phyloP scores from a whole-genome alignment of 1,140 invertebrate genomes.

The Drosophila nannoptera region DNA sequence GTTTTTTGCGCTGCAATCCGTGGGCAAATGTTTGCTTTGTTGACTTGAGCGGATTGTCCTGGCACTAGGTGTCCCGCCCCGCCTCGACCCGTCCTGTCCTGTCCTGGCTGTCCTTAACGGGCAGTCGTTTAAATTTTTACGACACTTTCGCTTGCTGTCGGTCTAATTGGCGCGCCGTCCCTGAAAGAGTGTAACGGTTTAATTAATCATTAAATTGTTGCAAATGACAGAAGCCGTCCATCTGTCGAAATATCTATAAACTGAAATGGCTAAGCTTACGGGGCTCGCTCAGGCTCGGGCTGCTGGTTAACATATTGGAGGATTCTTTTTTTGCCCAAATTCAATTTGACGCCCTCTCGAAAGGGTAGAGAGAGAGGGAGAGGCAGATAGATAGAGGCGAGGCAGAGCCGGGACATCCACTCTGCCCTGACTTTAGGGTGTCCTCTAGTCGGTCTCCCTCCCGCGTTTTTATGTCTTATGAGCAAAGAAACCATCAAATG shows the following conservation, averaged over 20 bases:
- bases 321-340: too few relatives aligned
- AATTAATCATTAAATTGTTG: constrained; percentile 74
- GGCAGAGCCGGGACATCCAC: neutral
- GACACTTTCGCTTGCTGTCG: constrained; percentile 17
- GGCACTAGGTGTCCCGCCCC: neutral
- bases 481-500: constrained; percentile 66
- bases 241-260: neutral
- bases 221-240: constrained; percentile 57
- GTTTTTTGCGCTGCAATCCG: constrained; percentile 25
- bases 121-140: constrained; percentile 50
- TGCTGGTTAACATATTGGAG: too few relatives aligned
- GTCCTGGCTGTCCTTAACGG: constrained; percentile 1
- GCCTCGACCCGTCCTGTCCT: neutral
- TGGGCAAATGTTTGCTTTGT: constrained; percentile 58
- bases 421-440: constrained; percentile 10
- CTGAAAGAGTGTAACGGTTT: constrained; percentile 40
- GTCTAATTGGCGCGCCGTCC: constrained; percentile 53
- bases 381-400: too few relatives aligned
- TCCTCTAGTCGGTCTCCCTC: too few relatives aligned
- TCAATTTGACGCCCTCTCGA: too few relatives aligned
- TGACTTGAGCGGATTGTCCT: constrained; percentile 31
- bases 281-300: too few relatives aligned
- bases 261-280: too few relatives aligned
- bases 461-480: constrained; percentile 63
- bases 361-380: too few relatives aligned